Evolutionary conservation across 37 sponge, comb jelly and placozoan species (phyloP), one percentile per base, ranked within the genome.

Genomic region (Aplysina aerophoba): DNA sequence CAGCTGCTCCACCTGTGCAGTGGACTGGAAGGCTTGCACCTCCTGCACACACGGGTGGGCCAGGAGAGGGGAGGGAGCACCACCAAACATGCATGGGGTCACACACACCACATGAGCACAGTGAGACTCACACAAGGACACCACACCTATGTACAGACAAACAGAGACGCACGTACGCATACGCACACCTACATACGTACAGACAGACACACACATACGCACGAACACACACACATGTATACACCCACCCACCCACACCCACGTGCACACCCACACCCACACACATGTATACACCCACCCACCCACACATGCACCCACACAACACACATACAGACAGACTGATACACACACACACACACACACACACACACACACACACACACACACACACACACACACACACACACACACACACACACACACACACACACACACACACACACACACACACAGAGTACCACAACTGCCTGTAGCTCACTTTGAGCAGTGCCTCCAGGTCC

Each of bases 1-100:
- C 59, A 97, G 90, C 81, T 38, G 75, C 61, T 97, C 91, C 73
- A 97, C 55, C 38, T 97, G 94, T 50, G 50, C 88, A 38, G 88
- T 89, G 44, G 93, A 90, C 24, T 75, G 56, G 34, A 89, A 88
- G 15, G 24, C 30, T 41, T 92, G 83, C 15, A 95, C 77, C 57
- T 93, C 87, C 96, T 95, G 35, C 38, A 72, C 15, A 25, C 86
- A 84, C 24, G 58, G n/a, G 24, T 35, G 16, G 57, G 54, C 0
- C 20, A 38, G 27, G 19, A 30, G 35, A 19, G 80, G 3, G 28
- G 59, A 79, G 77, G 27, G n/a, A 44, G 14, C 77, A 44, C 77
- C 63, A 62, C 63, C 63, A 62, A 22, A 62, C 63, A 62, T 62
- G 13, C n/a, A 28, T 62, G 63, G 2, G 11, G 63, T 25, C 63